Conservation (phyloP, 64 coral and sea anemone genomes). For the Astreopora myriophthalma region DNA sequence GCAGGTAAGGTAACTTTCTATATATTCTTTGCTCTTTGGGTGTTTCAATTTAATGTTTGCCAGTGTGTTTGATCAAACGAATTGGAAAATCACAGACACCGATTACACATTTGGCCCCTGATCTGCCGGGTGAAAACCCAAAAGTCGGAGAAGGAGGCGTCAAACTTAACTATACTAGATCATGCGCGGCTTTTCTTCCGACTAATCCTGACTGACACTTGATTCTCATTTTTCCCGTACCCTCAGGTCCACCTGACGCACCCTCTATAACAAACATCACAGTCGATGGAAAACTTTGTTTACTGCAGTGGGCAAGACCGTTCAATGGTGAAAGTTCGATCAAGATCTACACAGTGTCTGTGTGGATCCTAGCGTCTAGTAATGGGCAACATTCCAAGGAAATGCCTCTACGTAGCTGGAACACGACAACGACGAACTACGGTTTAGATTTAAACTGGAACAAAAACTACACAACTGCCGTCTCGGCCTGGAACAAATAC, state of each 20-base stretch:
- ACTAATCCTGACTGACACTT: neutral
- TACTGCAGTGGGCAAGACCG: neutral
- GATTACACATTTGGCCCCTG: too few species aligned
- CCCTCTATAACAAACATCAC: slow-evolving; percentile 1
- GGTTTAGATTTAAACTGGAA: neutral
- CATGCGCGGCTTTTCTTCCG: too few species aligned
- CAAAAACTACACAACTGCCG: neutral
- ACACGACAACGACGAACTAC: neutral
- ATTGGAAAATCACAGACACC: too few species aligned
- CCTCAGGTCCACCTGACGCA: neutral
- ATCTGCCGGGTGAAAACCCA: too few species aligned
- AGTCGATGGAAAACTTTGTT: neutral
- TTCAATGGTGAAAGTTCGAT: neutral
- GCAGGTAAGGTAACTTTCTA: neutral
- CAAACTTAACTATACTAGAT: too few species aligned
- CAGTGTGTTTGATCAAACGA: too few species aligned
- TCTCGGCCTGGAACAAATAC: slow-evolving; percentile 24
- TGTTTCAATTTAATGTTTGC: too few species aligned
- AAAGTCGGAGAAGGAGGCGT: too few species aligned
- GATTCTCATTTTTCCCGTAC: neutral
- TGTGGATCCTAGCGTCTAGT: neutral
- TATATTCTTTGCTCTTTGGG: too few species aligned
- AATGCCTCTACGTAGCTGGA: neutral
- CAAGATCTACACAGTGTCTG: neutral
- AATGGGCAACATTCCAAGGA: neutral